Evolutionary conservation across 2,797 vertebrate genomes (phyloP).

Genomic region (Helarctos malayanus): DNA sequence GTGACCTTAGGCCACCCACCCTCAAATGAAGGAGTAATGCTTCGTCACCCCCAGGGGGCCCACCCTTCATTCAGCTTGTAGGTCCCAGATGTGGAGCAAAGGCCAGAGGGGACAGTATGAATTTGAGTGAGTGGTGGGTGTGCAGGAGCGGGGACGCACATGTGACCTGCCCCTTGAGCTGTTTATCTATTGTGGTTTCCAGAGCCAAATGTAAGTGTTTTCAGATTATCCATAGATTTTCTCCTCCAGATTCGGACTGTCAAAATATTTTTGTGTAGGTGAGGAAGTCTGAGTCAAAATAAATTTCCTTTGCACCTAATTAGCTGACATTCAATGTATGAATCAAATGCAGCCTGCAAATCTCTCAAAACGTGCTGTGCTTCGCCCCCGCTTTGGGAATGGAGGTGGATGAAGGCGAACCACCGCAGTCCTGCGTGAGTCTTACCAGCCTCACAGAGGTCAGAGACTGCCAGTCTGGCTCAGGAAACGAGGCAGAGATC

Average conservation of each 20-base stretch:
- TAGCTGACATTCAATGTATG: not conserved
- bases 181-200: not conserved
- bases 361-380: not conserved
- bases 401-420: not conserved
- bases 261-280: not conserved
- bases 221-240: not conserved
- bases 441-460: not conserved
- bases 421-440: too few species aligned
- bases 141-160: not conserved
- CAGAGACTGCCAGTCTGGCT: not conserved
- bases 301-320: constrained; percentile 26
- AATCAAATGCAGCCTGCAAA: not conserved
- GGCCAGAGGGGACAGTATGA: not conserved
- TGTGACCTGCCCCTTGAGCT: not conserved
- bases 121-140: not conserved
- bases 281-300: constrained; percentile 53
- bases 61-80: not conserved
- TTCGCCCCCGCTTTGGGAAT: not conserved
- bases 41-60: not conserved
- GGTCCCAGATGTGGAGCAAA: not conserved
- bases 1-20: not conserved
- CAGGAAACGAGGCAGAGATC: not conserved
- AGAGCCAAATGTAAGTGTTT: not conserved
- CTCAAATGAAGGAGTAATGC: not conserved
- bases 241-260: not conserved